These are phyloP conservation scores for Aurelia coerulea DNA, from an alignment of 30 jellyfish, hydroid and myxozoan species.

Conservation along the genomic window DNA sequence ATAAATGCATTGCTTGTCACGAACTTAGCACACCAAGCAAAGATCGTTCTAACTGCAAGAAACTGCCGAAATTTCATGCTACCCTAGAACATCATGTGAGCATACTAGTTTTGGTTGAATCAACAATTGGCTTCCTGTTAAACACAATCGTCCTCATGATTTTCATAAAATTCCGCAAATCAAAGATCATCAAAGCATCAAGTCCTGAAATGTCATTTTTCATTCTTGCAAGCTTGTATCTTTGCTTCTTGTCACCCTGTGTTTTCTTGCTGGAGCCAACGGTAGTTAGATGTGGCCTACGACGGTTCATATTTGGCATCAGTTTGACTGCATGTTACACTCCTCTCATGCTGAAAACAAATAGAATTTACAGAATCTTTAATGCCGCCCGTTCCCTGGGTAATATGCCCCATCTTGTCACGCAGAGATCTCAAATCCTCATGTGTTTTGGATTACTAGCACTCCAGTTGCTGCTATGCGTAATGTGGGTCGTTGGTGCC, in stretches of 20 bases:
- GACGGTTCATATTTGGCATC: constrained; percentile 73
- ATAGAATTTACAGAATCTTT: constrained; percentile 79
- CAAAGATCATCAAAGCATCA: constrained; percentile 52
- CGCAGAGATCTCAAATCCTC: constrained; percentile 67
- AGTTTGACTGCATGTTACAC: constrained; percentile 72
- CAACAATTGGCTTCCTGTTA: constrained; percentile 20
- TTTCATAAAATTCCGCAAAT: constrained; percentile 21
- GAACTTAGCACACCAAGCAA: constrained; percentile 14
- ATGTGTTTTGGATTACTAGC: constrained; percentile 67
- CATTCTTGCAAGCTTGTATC: constrained; percentile 45
- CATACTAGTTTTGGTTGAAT: constrained; percentile 12
- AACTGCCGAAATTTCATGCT: constrained; percentile 11
- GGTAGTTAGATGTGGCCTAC: constrained; percentile 44
- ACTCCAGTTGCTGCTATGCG: constrained; percentile 56
- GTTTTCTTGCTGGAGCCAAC: constrained; percentile 52
- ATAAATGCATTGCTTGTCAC: constrained; percentile 31
- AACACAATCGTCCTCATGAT: constrained; percentile 21
- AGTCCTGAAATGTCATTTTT: constrained; percentile 52
- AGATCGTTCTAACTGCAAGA: constrained; percentile 9
- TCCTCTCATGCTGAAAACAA: constrained; percentile 9
- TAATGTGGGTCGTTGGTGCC: constrained; percentile 78
- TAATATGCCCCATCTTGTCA: constrained; percentile 52
- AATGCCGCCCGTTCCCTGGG: constrained; percentile 59
- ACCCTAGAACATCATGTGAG: neutral
- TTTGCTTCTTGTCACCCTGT: constrained; percentile 57